These are phyloP conservation scores for Indri indri DNA, from an alignment of 2,113 vertebrate genomes.

Conservation along the genomic window DNA sequence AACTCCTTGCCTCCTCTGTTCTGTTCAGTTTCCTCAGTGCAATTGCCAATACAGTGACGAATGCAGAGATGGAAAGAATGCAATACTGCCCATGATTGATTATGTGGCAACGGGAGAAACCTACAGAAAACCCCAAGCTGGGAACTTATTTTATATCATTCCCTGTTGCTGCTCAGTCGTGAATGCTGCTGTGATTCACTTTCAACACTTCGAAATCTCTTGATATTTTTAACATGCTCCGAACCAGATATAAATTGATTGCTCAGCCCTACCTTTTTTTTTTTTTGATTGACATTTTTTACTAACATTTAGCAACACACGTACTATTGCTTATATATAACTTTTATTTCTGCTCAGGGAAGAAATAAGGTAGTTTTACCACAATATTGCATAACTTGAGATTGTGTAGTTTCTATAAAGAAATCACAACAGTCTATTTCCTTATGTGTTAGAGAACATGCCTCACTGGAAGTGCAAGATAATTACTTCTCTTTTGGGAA, in stretches of 20 bases:
- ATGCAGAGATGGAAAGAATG: conserved; percentile 45
- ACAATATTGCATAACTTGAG: background rate
- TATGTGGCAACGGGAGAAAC: conserved; percentile 28
- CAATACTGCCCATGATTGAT: conserved; percentile 60
- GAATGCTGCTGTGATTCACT: conserved; percentile 67
- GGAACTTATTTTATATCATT: conserved; percentile 55
- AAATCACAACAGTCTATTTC: background rate
- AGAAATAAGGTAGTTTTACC: background rate
- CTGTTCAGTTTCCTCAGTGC: background rate
- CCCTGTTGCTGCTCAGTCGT: conserved; percentile 34
- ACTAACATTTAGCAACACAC: conserved; percentile 39
- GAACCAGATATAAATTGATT: conserved; percentile 64
- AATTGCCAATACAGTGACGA: background rate
- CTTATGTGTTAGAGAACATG: background rate
- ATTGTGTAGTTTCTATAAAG: background rate
- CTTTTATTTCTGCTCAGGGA: background rate
- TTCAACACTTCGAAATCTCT: conserved; percentile 60
- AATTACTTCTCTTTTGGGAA: background rate
- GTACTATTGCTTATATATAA: conserved; percentile 47
- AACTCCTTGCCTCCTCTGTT: background rate
- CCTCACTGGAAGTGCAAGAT: background rate
- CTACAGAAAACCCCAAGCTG: conserved; percentile 51
- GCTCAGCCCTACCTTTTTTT: background rate
- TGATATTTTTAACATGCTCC: conserved; percentile 58
- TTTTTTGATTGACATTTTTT: conserved; percentile 38